These are phyloP conservation scores for Gnathonemus echidnorhynchus DNA, from an alignment of 2,113 vertebrate genomes.

Conservation along the genomic window DNA sequence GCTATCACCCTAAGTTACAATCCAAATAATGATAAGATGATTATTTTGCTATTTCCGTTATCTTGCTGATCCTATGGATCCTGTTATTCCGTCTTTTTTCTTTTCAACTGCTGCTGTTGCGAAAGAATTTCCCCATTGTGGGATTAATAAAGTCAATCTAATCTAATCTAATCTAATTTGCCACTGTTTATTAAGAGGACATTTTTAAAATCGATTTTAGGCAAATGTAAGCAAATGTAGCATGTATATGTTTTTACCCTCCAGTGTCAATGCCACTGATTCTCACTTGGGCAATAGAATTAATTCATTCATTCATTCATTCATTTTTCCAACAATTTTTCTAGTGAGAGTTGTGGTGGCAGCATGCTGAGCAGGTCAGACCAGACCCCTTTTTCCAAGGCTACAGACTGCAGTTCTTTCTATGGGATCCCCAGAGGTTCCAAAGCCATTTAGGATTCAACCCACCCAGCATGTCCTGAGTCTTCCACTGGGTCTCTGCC, in stretches of 20 bases:
- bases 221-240: background rate
- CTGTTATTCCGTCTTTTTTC: too few relatives aligned
- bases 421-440: background rate
- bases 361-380: background rate
- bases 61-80: too few relatives aligned
- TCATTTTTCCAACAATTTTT: background rate
- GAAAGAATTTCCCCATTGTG: too few relatives aligned
- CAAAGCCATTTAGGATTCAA: background rate
- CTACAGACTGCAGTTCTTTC: background rate
- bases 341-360: background rate
- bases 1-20: background rate
- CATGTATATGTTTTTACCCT: background rate
- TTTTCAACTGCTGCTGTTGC: too few relatives aligned
- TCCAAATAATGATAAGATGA: background rate
- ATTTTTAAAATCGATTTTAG: background rate
- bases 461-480: background rate
- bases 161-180: too few relatives aligned
- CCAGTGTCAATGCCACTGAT: background rate
- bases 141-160: too few relatives aligned
- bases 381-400: background rate
- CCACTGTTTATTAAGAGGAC: background rate
- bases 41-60: too few relatives aligned
- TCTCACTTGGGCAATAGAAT: background rate
- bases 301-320: background rate
- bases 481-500: background rate